phyloP scores from a whole-genome alignment of 2,888 invertebrate species.

The Cheilosia vulpina region DNA sequence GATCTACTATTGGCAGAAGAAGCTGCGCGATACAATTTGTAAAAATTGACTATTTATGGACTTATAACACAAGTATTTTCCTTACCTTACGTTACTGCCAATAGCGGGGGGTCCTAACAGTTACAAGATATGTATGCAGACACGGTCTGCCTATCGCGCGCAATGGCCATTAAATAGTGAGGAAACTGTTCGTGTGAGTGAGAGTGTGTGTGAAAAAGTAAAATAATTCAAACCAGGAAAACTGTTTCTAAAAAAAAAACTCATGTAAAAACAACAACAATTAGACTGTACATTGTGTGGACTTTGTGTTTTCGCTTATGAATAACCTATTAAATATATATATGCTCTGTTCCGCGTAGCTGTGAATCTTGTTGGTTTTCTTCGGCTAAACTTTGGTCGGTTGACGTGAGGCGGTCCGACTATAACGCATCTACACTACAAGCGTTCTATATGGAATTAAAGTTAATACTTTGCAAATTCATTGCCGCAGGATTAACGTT shows the following conservation, averaged over 20 bases:
- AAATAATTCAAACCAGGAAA: conserved; percentile 27
- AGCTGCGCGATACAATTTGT: conserved; percentile 64
- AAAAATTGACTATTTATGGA: conserved; percentile 72
- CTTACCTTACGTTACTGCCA: conserved; percentile 60
- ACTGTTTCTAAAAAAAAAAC: conserved; percentile 17
- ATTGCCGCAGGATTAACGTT: conserved; percentile 86
- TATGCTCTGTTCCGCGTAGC: conserved; percentile 46
- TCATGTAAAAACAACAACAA: conserved; percentile 51
- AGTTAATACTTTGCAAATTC: conserved; percentile 90
- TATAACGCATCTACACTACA: conserved; percentile 48
- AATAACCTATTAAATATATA: conserved; percentile 56
- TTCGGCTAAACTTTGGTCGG: conserved; percentile 36
- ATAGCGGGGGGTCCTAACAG: conserved; percentile 60
- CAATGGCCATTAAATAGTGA: conserved; percentile 36
- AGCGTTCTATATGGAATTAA: conserved; percentile 89
- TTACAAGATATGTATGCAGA: conserved; percentile 60
- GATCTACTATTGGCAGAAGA: conserved; percentile 57
- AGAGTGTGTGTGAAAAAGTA: conserved; percentile 3
- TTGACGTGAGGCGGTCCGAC: conserved; percentile 16
- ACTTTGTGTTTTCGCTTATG: conserved; percentile 65
- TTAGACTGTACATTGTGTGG: conserved; percentile 74
- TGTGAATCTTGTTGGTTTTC: conserved; percentile 46
- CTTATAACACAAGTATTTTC: conserved; percentile 44
- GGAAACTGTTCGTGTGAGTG: not conserved
- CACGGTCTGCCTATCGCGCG: conserved; percentile 45